These are phyloP conservation scores for Corvus moneduloides DNA, from an alignment of 2,113 vertebrate genomes.

Conservation along the genomic window DNA sequence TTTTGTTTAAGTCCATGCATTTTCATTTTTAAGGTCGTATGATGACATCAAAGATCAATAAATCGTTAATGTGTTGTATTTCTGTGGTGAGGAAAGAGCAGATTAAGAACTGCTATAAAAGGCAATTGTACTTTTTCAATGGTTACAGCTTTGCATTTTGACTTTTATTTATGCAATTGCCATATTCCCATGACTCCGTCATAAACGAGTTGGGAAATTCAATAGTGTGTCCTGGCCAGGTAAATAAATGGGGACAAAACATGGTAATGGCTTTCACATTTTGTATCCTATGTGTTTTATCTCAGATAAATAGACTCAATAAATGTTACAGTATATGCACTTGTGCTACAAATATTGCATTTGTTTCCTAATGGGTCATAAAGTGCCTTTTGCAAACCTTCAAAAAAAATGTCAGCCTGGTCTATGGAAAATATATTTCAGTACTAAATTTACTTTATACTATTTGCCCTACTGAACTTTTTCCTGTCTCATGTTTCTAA, in stretches of 20 bases:
- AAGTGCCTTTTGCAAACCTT: conserved; percentile 44
- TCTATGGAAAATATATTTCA: conserved; percentile 26
- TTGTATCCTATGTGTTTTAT: conserved; percentile 38
- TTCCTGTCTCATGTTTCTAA: background rate
- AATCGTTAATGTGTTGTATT: background rate
- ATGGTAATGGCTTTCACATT: conserved; percentile 35
- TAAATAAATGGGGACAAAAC: conserved; percentile 34
- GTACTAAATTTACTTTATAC: conserved; percentile 13
- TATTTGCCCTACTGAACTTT: background rate
- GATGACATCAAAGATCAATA: conserved; percentile 6
- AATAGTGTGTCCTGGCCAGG: background rate
- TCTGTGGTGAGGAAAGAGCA: background rate
- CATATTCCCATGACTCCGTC: conserved; percentile 1
- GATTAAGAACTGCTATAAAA: conserved; percentile 30
- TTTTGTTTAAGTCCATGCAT: background rate
- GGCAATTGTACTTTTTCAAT: background rate
- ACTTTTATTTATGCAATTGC: conserved; percentile 42
- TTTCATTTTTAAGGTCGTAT: background rate
- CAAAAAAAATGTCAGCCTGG: background rate
- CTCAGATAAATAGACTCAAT: conserved; percentile 43
- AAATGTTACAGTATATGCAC: conserved; percentile 29
- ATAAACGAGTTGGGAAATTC: conserved; percentile 35
- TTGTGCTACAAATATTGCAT: conserved; percentile 33
- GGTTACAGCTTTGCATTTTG: conserved; percentile 12
- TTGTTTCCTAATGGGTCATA: conserved; percentile 51